Percentiles rank a stretch among this genome's conserved stretches.
These are phyloP conservation scores for Argyra leucocephala DNA, from an alignment of 2,888 invertebrate genomes.

Conservation along the genomic window DNA sequence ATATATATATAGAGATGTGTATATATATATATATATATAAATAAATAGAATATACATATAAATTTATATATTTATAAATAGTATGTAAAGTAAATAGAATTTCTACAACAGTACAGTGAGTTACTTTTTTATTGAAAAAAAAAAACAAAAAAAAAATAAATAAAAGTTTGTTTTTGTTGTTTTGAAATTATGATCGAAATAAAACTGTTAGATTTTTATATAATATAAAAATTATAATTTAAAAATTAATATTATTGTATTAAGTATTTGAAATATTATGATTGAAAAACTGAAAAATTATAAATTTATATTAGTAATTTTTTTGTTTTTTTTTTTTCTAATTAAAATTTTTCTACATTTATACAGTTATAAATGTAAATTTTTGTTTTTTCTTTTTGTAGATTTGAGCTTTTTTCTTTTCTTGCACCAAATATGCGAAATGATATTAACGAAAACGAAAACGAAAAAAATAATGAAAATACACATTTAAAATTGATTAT, in stretches of 20 bases:
- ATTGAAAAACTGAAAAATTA: conserved; percentile 5
- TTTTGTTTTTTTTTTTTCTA: not conserved
- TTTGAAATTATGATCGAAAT: too few species aligned
- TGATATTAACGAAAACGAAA: conserved; percentile 17
- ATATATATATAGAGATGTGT: not conserved
- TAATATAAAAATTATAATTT: too few species aligned
- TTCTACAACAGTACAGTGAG: too few species aligned
- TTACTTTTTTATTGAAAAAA: too few species aligned
- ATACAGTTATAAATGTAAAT: not conserved
- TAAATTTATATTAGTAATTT: not conserved
- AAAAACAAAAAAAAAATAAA: too few species aligned
- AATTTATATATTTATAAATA: not conserved
- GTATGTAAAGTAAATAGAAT: not conserved
- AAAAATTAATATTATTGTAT: too few species aligned
- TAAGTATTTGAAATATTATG: conserved; percentile 9
- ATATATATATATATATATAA: not conserved
- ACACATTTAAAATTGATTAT: too few species aligned
- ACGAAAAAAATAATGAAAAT: too few species aligned
- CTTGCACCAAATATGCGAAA: conserved; percentile 34
- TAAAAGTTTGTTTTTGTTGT: too few species aligned
- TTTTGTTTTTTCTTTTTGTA: not conserved
- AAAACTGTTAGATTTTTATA: too few species aligned
- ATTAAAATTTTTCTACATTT: not conserved
- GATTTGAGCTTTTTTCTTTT: conserved; percentile 44
- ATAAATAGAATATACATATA: too few species aligned